Percentiles rank a stretch among this genome's conserved stretches.
Evolutionary conservation across 2,888 invertebrate species (phyloP).

Genomic region (Dolichomitus sp.): DNA sequence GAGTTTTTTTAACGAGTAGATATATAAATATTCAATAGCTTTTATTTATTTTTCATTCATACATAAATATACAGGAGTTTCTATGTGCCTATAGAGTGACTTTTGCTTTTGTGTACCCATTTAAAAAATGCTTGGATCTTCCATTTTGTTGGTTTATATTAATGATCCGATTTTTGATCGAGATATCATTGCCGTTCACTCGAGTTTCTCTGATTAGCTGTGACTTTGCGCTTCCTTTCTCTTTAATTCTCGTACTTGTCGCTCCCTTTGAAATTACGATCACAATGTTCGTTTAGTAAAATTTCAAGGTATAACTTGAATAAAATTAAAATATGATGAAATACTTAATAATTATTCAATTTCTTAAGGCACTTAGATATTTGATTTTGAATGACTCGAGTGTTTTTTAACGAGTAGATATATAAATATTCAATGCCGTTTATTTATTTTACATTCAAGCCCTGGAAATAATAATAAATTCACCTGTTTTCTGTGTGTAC

Average conservation of each 20-base stretch:
- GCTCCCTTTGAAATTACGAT: neutral
- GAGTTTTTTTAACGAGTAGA: neutral
- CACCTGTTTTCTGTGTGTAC: neutral
- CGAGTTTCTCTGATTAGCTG: neutral
- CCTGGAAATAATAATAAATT: neutral
- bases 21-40: neutral
- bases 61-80: neutral
- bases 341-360: neutral
- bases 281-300: neutral
- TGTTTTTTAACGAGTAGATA: neutral
- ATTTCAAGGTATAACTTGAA: neutral
- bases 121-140: neutral
- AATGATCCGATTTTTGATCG: neutral
- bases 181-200: constrained; percentile 5
- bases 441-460: too few relatives aligned
- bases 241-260: neutral
- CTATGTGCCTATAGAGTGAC: neutral
- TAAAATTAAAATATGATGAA: neutral
- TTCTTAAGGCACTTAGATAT: neutral
- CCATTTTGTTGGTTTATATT: neutral
- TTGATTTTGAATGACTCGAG: neutral
- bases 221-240: neutral
- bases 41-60: too few relatives aligned
- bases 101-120: neutral
- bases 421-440: constrained; percentile 1